A percentile compares a stretch with the other conserved stretches of the same genome.
Evolutionary conservation across 2,797 vertebrate genomes (phyloP).

Genomic region (Somateria mollissima): DNA sequence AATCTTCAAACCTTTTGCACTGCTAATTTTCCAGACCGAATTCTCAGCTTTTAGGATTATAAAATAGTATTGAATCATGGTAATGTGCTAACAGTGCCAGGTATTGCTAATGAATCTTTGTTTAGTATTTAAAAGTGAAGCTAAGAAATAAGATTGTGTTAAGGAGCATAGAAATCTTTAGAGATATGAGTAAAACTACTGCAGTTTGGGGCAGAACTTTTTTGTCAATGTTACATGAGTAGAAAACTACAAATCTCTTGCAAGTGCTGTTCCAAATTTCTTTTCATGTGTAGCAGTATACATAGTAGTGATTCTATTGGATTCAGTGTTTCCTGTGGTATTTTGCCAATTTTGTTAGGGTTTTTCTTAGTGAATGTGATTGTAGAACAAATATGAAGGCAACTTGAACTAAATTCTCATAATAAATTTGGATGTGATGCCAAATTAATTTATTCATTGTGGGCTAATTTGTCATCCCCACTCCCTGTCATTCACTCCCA

Average conservation of each 20-base stretch:
- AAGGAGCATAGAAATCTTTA: neutral
- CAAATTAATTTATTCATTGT: neutral
- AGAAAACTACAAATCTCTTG: neutral
- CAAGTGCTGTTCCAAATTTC: neutral
- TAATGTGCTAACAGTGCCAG: neutral
- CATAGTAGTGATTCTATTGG: neutral
- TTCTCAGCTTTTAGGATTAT: neutral
- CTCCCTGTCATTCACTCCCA: slow-evolving; percentile 14
- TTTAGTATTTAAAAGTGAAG: neutral
- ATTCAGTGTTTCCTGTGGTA: neutral
- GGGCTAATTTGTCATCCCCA: neutral
- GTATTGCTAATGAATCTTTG: neutral
- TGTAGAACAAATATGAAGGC: slow-evolving; percentile 25
- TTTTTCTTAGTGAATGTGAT: slow-evolving; percentile 1
- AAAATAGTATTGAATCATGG: neutral
- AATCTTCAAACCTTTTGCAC: neutral
- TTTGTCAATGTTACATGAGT: neutral
- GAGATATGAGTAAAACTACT: neutral
- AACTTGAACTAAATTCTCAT: neutral
- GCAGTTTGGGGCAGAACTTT: neutral
- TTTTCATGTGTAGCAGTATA: neutral
- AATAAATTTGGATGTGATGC: neutral
- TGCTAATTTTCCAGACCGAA: neutral
- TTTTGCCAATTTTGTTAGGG: slow-evolving; percentile 24
- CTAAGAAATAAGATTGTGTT: neutral